Conservation (phyloP, 2,797 vertebrate species). For the Tokudaia tokunoshimensis region DNA sequence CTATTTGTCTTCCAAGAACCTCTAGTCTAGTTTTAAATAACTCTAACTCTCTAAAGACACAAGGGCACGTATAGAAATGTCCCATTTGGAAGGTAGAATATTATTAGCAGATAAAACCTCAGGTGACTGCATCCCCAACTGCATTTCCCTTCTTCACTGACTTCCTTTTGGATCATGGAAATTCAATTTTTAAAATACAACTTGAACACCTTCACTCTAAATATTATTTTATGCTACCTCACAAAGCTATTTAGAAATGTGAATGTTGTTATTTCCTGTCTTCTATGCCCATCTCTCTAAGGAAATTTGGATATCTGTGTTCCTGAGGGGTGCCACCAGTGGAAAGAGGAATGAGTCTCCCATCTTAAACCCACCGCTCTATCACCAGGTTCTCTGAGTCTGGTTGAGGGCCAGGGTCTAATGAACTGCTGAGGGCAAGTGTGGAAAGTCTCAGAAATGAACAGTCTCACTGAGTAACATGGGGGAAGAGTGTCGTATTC, state of each 20-base stretch:
- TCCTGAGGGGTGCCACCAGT: neutral
- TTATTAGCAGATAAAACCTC: neutral
- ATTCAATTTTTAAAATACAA: neutral
- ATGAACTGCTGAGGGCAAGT: rapidly evolving
- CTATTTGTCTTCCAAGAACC: neutral
- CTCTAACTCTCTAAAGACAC: neutral
- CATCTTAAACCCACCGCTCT: neutral
- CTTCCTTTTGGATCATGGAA: neutral
- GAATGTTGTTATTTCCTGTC: neutral
- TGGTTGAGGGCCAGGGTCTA: neutral
- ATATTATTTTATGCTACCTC: neutral
- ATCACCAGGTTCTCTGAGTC: neutral
- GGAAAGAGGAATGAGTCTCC: neutral
- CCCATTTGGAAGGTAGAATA: neutral
- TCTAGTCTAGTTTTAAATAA: neutral
- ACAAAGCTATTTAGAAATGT: neutral
- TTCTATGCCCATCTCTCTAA: neutral
- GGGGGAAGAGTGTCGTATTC: rapidly evolving
- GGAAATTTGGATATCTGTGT: neutral
- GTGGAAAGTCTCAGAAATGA: neutral
- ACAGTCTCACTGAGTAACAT: neutral
- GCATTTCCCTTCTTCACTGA: neutral
- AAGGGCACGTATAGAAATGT: neutral
- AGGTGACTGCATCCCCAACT: neutral
- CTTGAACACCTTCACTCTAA: neutral